A percentile compares a stretch with the other conserved stretches of the same genome.
Evolutionary conservation across 2,888 invertebrate species (phyloP).

Genomic region (Unio pictorum): DNA sequence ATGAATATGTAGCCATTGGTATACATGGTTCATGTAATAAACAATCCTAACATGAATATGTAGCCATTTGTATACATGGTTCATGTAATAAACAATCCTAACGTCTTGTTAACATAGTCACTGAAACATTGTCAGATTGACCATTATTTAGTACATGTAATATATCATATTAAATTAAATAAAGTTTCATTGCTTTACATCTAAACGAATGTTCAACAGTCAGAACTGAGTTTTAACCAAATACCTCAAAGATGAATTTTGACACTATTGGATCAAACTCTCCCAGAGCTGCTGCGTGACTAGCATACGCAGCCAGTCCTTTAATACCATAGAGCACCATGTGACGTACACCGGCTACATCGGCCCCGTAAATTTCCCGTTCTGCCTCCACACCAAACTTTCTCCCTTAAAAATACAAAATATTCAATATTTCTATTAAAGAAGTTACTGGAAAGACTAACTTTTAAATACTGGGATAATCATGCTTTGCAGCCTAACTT

Average conservation of each 20-base stretch:
- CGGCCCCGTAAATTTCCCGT: constrained; percentile 34
- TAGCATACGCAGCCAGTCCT: constrained; percentile 48
- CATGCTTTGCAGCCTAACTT: too few relatives aligned
- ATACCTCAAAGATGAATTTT: constrained; percentile 35
- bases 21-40: too few relatives aligned
- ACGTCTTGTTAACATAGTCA: too few relatives aligned
- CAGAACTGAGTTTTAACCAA: neutral
- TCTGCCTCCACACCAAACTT: constrained; percentile 37
- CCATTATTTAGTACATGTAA: too few relatives aligned
- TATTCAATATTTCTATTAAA: neutral
- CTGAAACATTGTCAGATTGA: too few relatives aligned
- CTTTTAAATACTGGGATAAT: too few relatives aligned
- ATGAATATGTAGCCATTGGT: too few relatives aligned
- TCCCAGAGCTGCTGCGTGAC: constrained; percentile 44
- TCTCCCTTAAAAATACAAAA: constrained; percentile 20
- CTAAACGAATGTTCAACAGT: neutral
- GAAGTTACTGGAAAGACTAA: neutral
- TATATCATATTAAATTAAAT: too few relatives aligned
- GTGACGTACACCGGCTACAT: constrained; percentile 50
- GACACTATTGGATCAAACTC: constrained; percentile 29
- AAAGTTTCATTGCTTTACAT: too few relatives aligned
- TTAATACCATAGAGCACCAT: constrained; percentile 56
- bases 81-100: too few relatives aligned
- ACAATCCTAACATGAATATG: too few relatives aligned
- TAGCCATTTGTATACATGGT: too few relatives aligned